Evolutionary conservation across 2,113 vertebrate genomes (phyloP).

Genomic region (Rhinoderma darwinii): DNA sequence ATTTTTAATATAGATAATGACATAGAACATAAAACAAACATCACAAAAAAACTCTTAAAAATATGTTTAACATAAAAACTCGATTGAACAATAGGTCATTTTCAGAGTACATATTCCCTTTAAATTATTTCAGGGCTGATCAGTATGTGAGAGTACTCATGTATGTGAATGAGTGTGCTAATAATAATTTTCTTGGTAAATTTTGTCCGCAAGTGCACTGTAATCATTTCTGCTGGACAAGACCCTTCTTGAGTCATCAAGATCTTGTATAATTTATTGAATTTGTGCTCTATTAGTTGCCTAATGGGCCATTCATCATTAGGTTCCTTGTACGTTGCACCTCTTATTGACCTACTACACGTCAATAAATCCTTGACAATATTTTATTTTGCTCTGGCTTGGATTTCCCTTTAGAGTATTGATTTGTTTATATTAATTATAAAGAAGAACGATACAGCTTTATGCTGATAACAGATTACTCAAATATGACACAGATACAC

Average conservation of each 20-base stretch:
- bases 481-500: not conserved
- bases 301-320: conserved; percentile 6
- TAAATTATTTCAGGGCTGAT: not conserved
- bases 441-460: not conserved
- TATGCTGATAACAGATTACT: not conserved
- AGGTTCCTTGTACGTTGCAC: conserved; percentile 2
- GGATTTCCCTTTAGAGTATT: not conserved
- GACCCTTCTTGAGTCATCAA: not conserved
- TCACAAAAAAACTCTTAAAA: too few species aligned
- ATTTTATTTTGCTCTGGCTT: too few species aligned
- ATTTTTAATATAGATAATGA: too few species aligned
- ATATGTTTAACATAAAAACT: too few species aligned
- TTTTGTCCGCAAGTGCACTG: not conserved
- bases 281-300: not conserved
- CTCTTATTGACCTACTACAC: not conserved
- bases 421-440: not conserved
- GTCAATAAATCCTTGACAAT: not conserved
- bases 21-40: too few species aligned
- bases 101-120: too few species aligned
- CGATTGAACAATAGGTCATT: too few species aligned
- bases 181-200: not conserved
- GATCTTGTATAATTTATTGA: conserved; percentile 1
- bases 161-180: not conserved
- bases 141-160: not conserved
- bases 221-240: not conserved